Evolutionary conservation across 2,797 vertebrate genomes (phyloP).

Genomic region (Sphenopsis melanotis): DNA sequence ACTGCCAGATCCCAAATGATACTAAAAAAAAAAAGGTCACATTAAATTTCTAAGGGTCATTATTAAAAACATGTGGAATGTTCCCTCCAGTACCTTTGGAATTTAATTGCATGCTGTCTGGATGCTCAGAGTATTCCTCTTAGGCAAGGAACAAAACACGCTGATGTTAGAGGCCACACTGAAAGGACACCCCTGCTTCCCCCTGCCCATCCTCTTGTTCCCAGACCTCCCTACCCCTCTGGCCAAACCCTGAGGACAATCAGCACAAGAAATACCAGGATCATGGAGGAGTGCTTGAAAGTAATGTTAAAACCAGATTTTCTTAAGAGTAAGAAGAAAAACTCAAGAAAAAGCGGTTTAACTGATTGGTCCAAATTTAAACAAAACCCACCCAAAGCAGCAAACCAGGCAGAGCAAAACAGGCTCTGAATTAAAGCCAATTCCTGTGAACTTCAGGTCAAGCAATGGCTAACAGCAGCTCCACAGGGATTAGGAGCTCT

Average conservation of each 20-base stretch:
- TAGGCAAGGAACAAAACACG: neutral
- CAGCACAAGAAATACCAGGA: neutral
- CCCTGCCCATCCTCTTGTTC: neutral
- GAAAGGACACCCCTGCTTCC: neutral
- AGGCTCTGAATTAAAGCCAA: conserved; percentile 53
- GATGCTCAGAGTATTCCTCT: neutral
- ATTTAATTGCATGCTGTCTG: neutral
- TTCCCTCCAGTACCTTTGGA: neutral
- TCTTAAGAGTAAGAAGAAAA: neutral
- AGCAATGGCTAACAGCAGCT: conserved; percentile 72
- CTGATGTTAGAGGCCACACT: neutral
- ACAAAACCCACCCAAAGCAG: neutral
- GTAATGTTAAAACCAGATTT: neutral
- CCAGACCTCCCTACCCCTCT: neutral
- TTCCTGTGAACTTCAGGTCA: conserved; percentile 74
- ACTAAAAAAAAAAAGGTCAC: neutral
- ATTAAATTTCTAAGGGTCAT: neutral
- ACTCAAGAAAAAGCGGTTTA: neutral
- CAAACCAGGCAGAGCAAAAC: conserved; percentile 31
- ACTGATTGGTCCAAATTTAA: neutral
- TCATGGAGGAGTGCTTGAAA: neutral
- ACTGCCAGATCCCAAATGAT: neutral
- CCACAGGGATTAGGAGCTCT: conserved; percentile 66
- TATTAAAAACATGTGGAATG: neutral
- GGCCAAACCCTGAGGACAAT: neutral